Evolutionary conservation across 2,797 vertebrate species (phyloP), one percentile per base, ranked within the genome.

Genomic region (Rhinichthys osculus): DNA sequence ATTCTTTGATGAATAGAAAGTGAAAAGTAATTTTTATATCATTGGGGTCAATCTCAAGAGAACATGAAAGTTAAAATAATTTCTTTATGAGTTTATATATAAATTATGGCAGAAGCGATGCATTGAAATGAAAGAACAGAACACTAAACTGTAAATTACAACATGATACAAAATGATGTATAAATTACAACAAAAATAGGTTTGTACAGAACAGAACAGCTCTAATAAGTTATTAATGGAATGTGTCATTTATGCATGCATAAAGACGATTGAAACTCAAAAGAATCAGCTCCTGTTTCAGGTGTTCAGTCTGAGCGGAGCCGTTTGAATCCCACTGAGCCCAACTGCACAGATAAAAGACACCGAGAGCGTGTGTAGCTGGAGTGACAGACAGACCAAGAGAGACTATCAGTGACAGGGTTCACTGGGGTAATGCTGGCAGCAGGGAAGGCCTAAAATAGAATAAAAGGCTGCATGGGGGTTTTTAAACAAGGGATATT

Each of bases 191-290:
- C n/a, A n/a, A 35, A 52, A 57, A 33, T 30, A 6, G 33, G 59
- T 78, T 62, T 33, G 7, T 27, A 52, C 57, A 71, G 30, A 62
- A 64, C 44, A 64, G 30, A 62, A 72, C 4, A 9, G 14, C 33
- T 44, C 54, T 59, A 40, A 87, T 85, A 23, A 81, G 38, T 81
- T 83, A 85, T 81, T 83, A 71, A 85, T 71, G 64, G 35, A 62
- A 71, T 86, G 59, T 27, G 40, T 14, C 17, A 69, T 81, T 77
- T 54, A 86, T 83, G 40, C 42, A 33, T 88, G 62, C 83, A 79
- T 81, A 21, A 73, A 88, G 11, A 85, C 67, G 47, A 57, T 83
- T 84, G 11, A 35, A 72, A 76, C 23, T 50, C 50, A 66, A 84
- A 71, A 71, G 50, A 23, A 72, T n/a, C 54, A 62, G 38, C n/a